phyloP scores from a whole-genome alignment of 2,113 vertebrate species.

The Zosterops japonicus region DNA sequence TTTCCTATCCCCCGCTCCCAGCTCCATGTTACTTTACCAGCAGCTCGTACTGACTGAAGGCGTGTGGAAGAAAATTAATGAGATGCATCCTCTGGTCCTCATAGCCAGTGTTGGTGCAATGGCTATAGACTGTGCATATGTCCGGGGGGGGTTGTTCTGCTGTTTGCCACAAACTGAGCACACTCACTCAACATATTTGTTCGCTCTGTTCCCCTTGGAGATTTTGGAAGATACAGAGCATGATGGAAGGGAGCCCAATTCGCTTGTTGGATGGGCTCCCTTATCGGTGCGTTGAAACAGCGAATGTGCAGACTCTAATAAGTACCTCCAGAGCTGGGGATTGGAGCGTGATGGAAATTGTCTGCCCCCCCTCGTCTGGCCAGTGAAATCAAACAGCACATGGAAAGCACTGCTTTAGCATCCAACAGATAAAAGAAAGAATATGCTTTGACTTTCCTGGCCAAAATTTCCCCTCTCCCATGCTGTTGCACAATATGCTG shows the following conservation, averaged over 20 bases:
- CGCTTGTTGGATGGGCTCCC: slow-evolving; percentile 21
- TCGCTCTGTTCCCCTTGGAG: background rate
- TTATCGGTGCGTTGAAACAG: background rate
- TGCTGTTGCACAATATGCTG: slow-evolving; percentile 59
- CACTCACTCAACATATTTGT: background rate
- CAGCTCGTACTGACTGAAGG: background rate
- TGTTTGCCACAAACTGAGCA: background rate
- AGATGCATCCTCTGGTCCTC: background rate
- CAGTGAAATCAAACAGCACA: background rate
- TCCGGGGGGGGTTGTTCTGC: background rate
- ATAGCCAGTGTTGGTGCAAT: accelerated
- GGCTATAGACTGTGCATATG: background rate
- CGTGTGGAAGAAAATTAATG: background rate
- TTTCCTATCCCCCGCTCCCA: background rate
- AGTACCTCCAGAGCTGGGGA: background rate
- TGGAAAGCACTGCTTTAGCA: background rate
- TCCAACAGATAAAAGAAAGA: slow-evolving; percentile 53
- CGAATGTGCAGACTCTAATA: background rate
- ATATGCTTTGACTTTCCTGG: slow-evolving; percentile 55
- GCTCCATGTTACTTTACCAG: background rate
- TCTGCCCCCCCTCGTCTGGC: background rate
- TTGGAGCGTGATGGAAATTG: background rate
- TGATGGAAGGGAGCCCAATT: slow-evolving; percentile 25
- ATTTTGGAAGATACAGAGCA: slow-evolving; percentile 11
- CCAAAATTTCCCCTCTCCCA: slow-evolving; percentile 52